A percentile compares a stretch with the other conserved stretches of the same genome.
phyloP scores from a whole-genome alignment of 2,888 invertebrate genomes.

The Drosophila trichaetosa region DNA sequence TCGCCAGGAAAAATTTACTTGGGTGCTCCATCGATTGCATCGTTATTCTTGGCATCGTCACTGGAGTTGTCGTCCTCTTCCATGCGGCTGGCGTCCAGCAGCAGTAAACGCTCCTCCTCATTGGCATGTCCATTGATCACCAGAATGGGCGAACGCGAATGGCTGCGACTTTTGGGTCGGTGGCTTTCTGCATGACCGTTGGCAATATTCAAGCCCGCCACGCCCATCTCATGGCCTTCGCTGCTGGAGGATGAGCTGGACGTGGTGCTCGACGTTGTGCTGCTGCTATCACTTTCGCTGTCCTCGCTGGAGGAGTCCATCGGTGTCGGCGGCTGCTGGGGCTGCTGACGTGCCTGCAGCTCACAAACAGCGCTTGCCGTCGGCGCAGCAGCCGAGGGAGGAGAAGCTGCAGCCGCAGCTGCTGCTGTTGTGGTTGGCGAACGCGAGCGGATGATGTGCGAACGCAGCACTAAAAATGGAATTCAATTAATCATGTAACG shows the following conservation, averaged over 20 bases:
- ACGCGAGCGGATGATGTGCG: constrained; percentile 78
- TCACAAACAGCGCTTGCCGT: constrained; percentile 78
- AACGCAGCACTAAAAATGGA: constrained; percentile 76
- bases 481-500: neutral
- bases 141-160: constrained; percentile 67
- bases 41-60: constrained; percentile 49
- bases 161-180: constrained; percentile 51
- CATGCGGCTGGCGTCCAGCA: constrained; percentile 63
- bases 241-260: constrained; percentile 76
- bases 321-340: constrained; percentile 77
- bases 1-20: constrained; percentile 33
- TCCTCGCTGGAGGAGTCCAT: constrained; percentile 85
- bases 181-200: constrained; percentile 61
- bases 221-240: constrained; percentile 63
- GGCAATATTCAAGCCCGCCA: constrained; percentile 65
- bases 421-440: constrained; percentile 74
- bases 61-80: constrained; percentile 71
- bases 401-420: constrained; percentile 81
- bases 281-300: constrained; percentile 86
- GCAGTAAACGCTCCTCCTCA: constrained; percentile 57
- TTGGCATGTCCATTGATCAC: constrained; percentile 56
- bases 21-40: constrained; percentile 12
- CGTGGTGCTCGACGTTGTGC: constrained; percentile 86
- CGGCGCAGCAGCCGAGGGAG: constrained; percentile 82
- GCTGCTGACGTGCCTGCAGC: constrained; percentile 71